A percentile compares a stretch with the other conserved stretches of the same genome.
Conservation (phyloP, 37 sponge, comb jelly and placozoan species). For the Oscarella lobularis region DNA sequence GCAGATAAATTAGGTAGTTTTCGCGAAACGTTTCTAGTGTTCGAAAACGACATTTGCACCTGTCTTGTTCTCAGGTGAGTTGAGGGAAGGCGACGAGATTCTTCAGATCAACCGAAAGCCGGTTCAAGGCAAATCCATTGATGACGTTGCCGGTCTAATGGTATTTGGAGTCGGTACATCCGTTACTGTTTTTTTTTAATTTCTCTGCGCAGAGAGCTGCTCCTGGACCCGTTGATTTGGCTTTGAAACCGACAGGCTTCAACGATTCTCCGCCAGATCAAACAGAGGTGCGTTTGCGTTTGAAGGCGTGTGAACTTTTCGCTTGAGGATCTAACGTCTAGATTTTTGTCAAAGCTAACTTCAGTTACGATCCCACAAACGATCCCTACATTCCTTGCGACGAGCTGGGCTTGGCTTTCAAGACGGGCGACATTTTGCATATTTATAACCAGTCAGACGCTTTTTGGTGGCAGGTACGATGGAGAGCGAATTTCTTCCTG, state of each 20-base stretch:
- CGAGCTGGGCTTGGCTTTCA: conserved; percentile 59
- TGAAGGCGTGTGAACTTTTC: no score
- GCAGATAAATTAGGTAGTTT: no score
- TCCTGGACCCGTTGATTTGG: neutral
- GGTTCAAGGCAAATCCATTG: conserved; percentile 22
- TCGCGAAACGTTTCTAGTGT: no score
- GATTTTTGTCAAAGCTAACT: conserved; percentile 21
- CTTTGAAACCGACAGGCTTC: neutral
- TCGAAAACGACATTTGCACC: no score
- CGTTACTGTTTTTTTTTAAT: neutral
- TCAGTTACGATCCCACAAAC: conserved; percentile 35
- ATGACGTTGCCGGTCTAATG: conserved; percentile 61
- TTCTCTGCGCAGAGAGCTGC: neutral
- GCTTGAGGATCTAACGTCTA: no score
- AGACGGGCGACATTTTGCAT: conserved; percentile 36
- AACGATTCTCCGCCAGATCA: no score
- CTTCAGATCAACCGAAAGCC: conserved; percentile 43
- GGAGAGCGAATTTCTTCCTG: neutral
- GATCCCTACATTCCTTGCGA: conserved; percentile 43
- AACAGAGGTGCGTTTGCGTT: no score
- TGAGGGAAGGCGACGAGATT: conserved; percentile 45
- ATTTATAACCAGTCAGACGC: conserved; percentile 56
- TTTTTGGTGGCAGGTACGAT: conserved; percentile 65
- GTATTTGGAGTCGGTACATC: neutral
- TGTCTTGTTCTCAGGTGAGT: conserved; percentile 26